These are phyloP conservation scores for Imbricaverruca yamaguchii DNA, from an alignment of 2,888 invertebrate species.

Conservation along the genomic window DNA sequence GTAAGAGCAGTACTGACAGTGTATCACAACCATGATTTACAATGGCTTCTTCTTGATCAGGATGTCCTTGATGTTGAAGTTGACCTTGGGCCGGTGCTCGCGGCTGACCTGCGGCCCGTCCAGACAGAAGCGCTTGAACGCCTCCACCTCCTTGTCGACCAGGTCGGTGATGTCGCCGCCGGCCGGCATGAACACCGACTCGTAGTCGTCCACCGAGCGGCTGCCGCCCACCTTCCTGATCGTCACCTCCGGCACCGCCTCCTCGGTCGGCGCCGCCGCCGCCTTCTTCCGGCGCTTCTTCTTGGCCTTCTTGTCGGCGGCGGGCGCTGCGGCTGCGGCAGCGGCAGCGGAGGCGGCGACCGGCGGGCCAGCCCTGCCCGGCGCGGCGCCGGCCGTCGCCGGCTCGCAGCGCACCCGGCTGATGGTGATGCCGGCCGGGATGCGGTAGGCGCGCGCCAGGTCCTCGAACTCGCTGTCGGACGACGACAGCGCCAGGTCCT, in stretches of 20 bases:
- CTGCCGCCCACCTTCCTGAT: conserved; percentile 31
- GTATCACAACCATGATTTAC: conserved; percentile 20
- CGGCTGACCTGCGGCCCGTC: conserved; percentile 70
- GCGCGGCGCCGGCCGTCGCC: background rate
- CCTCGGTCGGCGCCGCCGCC: conserved; percentile 33
- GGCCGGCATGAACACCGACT: conserved; percentile 22
- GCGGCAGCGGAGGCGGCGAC: background rate
- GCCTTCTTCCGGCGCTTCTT: conserved; percentile 36
- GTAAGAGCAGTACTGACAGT: conserved; percentile 16
- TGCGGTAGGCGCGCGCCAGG: conserved; percentile 32
- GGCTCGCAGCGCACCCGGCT: conserved; percentile 51
- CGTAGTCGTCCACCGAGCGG: conserved; percentile 10
- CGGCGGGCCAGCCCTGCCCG: background rate
- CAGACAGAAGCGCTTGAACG: conserved; percentile 77
- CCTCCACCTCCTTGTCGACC: conserved; percentile 59
- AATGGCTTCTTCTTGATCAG: conserved; percentile 54
- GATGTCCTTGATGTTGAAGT: conserved; percentile 70
- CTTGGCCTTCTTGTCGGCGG: conserved; percentile 26
- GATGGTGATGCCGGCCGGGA: conserved; percentile 74
- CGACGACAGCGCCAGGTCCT: conserved; percentile 18
- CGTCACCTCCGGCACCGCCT: conserved; percentile 32
- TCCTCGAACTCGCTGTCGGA: conserved; percentile 27
- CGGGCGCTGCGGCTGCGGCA: background rate
- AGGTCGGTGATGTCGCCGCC: conserved; percentile 33
- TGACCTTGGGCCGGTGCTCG: conserved; percentile 60